Percentiles rank a stretch among this genome's conserved stretches.
Conservation (phyloP, 2,113 vertebrate genomes). For the Cryptotis parvus region DNA sequence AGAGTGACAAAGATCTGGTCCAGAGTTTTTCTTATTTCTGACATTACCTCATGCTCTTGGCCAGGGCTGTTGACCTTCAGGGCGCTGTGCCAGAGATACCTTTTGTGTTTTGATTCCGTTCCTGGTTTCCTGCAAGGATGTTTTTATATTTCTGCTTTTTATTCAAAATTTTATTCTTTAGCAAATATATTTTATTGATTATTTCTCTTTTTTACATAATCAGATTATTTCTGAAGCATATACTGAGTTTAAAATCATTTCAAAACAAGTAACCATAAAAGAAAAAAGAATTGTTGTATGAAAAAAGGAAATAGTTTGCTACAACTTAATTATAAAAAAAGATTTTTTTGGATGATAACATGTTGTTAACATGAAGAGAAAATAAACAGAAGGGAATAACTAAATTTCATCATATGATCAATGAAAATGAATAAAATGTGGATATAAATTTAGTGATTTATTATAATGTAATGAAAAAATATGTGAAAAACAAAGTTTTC, state of each 20-base stretch:
- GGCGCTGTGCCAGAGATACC: constrained; percentile 71
- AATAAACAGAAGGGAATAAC: constrained; percentile 37
- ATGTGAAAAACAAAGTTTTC: constrained; percentile 60
- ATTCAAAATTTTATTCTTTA: constrained; percentile 61
- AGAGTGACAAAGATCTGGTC: constrained; percentile 21
- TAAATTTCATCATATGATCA: constrained; percentile 48
- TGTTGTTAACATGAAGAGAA: constrained; percentile 50
- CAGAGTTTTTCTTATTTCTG: constrained; percentile 73
- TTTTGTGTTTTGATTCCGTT: constrained; percentile 74
- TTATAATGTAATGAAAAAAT: constrained; percentile 56
- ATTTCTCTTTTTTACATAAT: constrained; percentile 38
- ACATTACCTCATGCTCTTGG: constrained; percentile 71
- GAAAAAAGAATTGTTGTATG: not conserved
- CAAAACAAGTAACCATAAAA: constrained; percentile 54
- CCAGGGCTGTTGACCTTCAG: constrained; percentile 62
- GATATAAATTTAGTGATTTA: constrained; percentile 11
- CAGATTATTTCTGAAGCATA: constrained; percentile 35
- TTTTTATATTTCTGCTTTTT: constrained; percentile 63
- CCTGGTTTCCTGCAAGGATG: constrained; percentile 71
- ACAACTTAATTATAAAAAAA: constrained; percentile 51
- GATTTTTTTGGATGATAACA: not conserved
- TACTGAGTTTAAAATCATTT: constrained; percentile 53
- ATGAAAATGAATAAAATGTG: not conserved
- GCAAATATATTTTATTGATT: constrained; percentile 41
- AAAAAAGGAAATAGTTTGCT: constrained; percentile 35